Conservation (phyloP, 2,797 vertebrate genomes). For the Brachyrhaphis roseni region DNA sequence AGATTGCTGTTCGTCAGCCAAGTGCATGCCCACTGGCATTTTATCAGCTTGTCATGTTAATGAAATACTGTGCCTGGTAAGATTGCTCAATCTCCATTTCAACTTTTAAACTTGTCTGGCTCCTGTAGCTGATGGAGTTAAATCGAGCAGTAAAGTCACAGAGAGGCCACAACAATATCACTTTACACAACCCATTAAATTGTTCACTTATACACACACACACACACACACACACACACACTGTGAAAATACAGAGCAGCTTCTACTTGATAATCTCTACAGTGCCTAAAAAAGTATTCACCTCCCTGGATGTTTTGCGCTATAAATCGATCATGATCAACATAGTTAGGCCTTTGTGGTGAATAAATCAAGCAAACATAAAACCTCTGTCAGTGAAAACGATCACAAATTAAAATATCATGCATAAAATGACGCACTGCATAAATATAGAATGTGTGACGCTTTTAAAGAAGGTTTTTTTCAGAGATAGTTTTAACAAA, state of each 20-base stretch:
- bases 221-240: background rate
- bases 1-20: conserved; percentile 63
- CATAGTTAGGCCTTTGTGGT: background rate
- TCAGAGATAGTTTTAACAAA: too few species aligned
- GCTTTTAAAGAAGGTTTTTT: too few species aligned
- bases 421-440: too few species aligned
- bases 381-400: too few species aligned
- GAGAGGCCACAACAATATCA: conserved; percentile 59
- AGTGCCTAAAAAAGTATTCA: conserved; percentile 9
- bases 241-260: conserved; percentile 45
- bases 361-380: too few species aligned
- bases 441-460: too few species aligned
- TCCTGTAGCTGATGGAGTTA: conserved; percentile 75
- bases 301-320: background rate
- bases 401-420: too few species aligned
- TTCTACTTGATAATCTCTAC: conserved; percentile 31
- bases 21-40: conserved; percentile 66
- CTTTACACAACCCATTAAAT: conserved; percentile 34
- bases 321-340: background rate
- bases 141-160: conserved; percentile 73
- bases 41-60: conserved; percentile 78
- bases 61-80: conserved; percentile 72
- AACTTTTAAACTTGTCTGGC: conserved; percentile 81
- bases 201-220: conserved; percentile 36
- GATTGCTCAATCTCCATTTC: conserved; percentile 80